Base-by-base conservation (phyloP, 2,888 invertebrate genomes). In the Drosophila neotestacea region DNA sequence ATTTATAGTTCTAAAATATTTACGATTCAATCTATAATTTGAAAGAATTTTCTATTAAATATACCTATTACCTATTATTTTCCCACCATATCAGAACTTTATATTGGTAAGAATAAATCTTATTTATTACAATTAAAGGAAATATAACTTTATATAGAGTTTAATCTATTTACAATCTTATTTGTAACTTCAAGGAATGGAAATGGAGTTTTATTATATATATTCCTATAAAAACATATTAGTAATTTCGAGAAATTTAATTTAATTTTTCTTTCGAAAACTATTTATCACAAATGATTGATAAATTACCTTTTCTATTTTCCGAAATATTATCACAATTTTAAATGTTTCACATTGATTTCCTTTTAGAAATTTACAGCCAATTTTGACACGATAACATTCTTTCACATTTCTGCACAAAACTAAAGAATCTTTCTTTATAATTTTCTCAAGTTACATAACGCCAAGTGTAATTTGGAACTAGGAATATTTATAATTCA, bases 271-370 rank as follows among this genome's bases (percentile, higher is more conserved):
- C 1, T 2, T 22, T 2, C 2, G 22, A 22, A 22, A 22, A 22
- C 22, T 22, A 0, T 16, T 0, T 16, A 16, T 16, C 16, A 16
- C 16, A 16, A 16, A 16, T 22, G 22, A 22, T 16, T 52, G 5
- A 36, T 55, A 47, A 71, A 66, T 81, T 77, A 77, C 81, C 81
- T 77, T 62, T 60, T 36, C 32, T n/a, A 16, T 11, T 58, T 42
- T 38, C 13, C 44, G n/a, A 10, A 6, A 55, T 27, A 6, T 39
- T 71, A 77, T 80, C 77, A 81, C 77, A 77, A 38, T 16, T 54
- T 30, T 27, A 32, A 27, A 41, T 32, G 34, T 52, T 46, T 46
- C 69, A 68, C 74, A 68, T 54, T 10, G 51, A 32, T 32, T 58
- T 48, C 48, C 10, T 51, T 59, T 5, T 38, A 32, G 16, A 59